These are phyloP conservation scores for Epinephelus cyanopodus DNA, from an alignment of 2,113 vertebrate genomes.

Conservation along the genomic window DNA sequence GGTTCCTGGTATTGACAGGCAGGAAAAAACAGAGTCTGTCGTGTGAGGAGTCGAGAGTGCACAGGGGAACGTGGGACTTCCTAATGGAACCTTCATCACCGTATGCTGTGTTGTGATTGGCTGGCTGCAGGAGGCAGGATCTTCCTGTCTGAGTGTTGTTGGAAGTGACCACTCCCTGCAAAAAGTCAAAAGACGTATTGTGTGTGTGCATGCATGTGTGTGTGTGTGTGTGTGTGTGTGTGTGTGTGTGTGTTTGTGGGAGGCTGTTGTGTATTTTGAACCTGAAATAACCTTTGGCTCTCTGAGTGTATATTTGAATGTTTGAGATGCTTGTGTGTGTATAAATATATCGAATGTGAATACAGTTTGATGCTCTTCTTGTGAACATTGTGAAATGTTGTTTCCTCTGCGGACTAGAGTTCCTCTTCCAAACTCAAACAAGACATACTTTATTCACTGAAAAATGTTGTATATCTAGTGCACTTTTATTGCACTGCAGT, in stretches of 20 bases:
- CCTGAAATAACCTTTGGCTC: slow-evolving; percentile 31
- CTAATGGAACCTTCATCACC: slow-evolving; percentile 70
- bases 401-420: neutral
- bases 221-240: slow-evolving; percentile 21
- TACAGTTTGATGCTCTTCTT: neutral
- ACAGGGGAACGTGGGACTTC: slow-evolving; percentile 74
- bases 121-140: slow-evolving; percentile 69
- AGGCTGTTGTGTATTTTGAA: slow-evolving; percentile 7
- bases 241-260: slow-evolving; percentile 1
- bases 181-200: slow-evolving; percentile 27
- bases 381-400: neutral
- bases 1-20: slow-evolving; percentile 81
- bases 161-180: slow-evolving; percentile 70
- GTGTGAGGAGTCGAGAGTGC: slow-evolving; percentile 65
- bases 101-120: slow-evolving; percentile 68
- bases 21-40: slow-evolving; percentile 80
- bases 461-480: neutral
- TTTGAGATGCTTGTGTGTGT: slow-evolving; percentile 5
- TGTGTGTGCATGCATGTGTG: neutral
- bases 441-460: neutral
- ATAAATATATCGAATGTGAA: neutral
- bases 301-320: slow-evolving; percentile 30
- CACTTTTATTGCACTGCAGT: neutral
- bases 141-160: slow-evolving; percentile 65
- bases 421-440: neutral